Evolutionary conservation across 2,888 invertebrate genomes (phyloP).

Genomic region (Drosophila emarginata): DNA sequence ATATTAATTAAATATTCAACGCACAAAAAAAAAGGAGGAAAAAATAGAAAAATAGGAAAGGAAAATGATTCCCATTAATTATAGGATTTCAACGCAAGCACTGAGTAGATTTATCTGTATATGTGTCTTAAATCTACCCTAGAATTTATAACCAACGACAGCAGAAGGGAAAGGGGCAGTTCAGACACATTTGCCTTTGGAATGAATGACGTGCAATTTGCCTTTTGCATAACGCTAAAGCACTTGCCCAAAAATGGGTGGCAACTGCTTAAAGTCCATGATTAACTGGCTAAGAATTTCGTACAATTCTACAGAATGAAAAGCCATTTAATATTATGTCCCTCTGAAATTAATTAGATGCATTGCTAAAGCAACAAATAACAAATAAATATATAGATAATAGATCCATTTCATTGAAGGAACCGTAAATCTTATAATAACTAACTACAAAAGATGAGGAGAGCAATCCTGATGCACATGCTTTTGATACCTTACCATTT

Average conservation of each 20-base stretch:
- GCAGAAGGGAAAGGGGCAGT: background rate
- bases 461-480: no score
- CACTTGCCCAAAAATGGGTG: background rate
- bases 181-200: background rate
- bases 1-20: conserved; percentile 4
- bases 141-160: background rate
- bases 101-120: conserved; percentile 2
- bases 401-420: no score
- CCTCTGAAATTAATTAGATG: no score
- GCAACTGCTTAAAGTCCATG: no score
- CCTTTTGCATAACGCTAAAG: background rate
- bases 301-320: no score
- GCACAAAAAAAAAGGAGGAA: background rate
- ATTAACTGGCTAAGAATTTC: no score
- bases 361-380: no score
- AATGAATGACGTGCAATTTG: background rate
- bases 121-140: background rate
- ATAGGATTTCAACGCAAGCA: conserved; percentile 4
- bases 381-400: no score
- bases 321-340: no score
- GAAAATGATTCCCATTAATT: conserved; percentile 6
- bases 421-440: no score
- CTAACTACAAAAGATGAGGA: no score
- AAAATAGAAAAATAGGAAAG: background rate
- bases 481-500: no score